Conservation (phyloP, 2,888 invertebrate species). For the Agrenia bidenticulata region DNA sequence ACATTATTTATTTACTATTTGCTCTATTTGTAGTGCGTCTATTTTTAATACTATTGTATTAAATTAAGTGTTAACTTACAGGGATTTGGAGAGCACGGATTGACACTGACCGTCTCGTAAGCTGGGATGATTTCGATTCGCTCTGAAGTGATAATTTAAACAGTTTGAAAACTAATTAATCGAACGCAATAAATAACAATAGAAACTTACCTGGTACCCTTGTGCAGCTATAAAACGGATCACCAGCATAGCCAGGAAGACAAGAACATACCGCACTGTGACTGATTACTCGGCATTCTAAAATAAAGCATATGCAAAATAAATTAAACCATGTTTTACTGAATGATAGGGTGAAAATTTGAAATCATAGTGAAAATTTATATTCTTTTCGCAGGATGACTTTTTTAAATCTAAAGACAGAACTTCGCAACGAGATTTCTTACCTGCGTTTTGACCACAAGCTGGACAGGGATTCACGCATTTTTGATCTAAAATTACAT, state of each 20-base stretch:
- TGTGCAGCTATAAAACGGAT: constrained; percentile 41
- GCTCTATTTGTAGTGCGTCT: too few relatives aligned
- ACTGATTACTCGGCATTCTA: constrained; percentile 55
- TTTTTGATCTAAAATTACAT: constrained; percentile 27
- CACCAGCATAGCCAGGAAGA: constrained; percentile 54
- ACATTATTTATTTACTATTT: too few relatives aligned
- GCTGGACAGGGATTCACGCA: constrained; percentile 19
- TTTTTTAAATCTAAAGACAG: too few relatives aligned
- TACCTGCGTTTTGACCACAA: constrained; percentile 21
- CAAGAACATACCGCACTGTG: constrained; percentile 63
- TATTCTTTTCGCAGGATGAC: too few relatives aligned
- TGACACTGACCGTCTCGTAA: constrained; percentile 6
- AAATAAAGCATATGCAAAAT: too few relatives aligned
- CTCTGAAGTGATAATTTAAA: constrained; percentile 13
- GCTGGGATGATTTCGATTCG: constrained; percentile 11
- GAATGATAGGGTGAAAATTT: too few relatives aligned
- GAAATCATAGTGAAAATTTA: too few relatives aligned
- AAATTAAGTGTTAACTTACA: too few relatives aligned
- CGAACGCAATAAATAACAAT: too few relatives aligned
- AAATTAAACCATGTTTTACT: too few relatives aligned
- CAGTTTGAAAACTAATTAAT: neutral
- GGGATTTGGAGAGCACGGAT: constrained; percentile 76
- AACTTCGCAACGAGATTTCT: too few relatives aligned
- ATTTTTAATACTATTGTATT: too few relatives aligned
- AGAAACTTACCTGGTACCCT: constrained; percentile 30